Base-by-base conservation (phyloP, 2,797 vertebrate species). In the Gobio occitaniae region DNA sequence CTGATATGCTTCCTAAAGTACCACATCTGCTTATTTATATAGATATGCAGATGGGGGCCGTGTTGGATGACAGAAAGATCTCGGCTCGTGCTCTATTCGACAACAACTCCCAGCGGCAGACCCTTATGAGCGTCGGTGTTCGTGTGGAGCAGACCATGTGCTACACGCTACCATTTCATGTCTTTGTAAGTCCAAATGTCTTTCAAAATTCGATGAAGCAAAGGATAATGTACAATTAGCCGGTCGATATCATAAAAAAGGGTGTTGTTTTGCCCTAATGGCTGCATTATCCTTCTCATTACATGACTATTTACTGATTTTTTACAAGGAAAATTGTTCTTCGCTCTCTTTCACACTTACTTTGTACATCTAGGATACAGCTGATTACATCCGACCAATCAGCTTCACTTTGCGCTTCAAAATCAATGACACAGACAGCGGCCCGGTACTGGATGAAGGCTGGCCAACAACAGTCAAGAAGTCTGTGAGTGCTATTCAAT, bases 301-400 rank as follows among this genome's bases (percentile, higher is more conserved):
- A 36, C 71, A 6, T 86, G 52, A 76, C 32, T 41, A n/a, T 12
- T n/a, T 59, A 61, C 54, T 78, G 54, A 78, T 61, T 63, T 15
- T 61, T 78, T 78, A 63, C 2, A 17, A 78, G 8, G 2, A 44
- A 78, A 78, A 61, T 47, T 75, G 9, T 84, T 36, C 71, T 12
- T n/a, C 47, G 89, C 77, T 89, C 63, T 54, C 72, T 82, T 36
- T 72, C 59, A 68, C 21, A 59, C n/a, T 80, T 63, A 5, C 50
- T 82, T 63, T 61, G 17, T 59, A 44, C 47, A 71, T 21, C 21
- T 88, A 99, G 98, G 98, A 99, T 89, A 97, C 97, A 4, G 96
- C 96, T 0, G 97, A 99, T 88, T 99, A 98, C 79, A 96, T 99
- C 89, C 94, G 96, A n/a, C 97, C 98, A 2, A 96, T 99, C 70